A percentile compares a stretch with the other conserved stretches of the same genome.
These are phyloP conservation scores for Sakesphorus luctuosus DNA, from an alignment of 2,113 vertebrate genomes.

Conservation along the genomic window DNA sequence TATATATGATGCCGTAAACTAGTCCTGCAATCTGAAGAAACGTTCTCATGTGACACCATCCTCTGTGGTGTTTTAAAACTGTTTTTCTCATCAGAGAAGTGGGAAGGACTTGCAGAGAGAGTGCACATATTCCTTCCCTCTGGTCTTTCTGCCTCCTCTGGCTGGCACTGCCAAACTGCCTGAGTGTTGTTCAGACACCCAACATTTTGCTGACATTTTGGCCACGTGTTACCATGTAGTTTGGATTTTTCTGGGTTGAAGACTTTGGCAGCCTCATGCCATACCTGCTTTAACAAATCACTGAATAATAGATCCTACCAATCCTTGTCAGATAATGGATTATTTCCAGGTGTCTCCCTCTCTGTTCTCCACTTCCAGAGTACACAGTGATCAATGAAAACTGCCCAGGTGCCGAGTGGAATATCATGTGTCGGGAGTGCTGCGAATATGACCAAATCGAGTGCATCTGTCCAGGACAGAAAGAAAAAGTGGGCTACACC, in stretches of 20 bases:
- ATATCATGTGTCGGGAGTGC: constrained; percentile 93
- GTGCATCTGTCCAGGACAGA: constrained; percentile 90
- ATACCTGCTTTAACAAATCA: neutral
- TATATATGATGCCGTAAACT: neutral
- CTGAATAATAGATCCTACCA: neutral
- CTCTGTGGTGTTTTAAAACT: neutral
- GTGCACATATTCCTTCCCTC: neutral
- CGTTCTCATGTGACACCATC: neutral
- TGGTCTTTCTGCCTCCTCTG: neutral
- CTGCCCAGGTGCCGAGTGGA: constrained; percentile 96
- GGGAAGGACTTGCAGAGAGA: neutral
- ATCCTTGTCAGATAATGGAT: neutral
- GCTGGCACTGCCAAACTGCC: neutral
- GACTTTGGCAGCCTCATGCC: neutral
- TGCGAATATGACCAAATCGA: constrained; percentile 94
- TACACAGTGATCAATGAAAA: constrained; percentile 91
- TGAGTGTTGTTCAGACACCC: neutral
- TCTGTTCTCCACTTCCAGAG: constrained; percentile 73
- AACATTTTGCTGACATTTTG: neutral
- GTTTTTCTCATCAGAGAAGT: neutral
- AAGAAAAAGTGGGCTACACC: constrained; percentile 90
- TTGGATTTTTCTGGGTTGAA: neutral
- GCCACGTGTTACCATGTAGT: rapidly evolving
- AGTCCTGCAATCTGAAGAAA: neutral
- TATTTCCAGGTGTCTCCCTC: neutral